phyloP scores from a whole-genome alignment of 2,888 invertebrate species.

The Cremastinae sp. region DNA sequence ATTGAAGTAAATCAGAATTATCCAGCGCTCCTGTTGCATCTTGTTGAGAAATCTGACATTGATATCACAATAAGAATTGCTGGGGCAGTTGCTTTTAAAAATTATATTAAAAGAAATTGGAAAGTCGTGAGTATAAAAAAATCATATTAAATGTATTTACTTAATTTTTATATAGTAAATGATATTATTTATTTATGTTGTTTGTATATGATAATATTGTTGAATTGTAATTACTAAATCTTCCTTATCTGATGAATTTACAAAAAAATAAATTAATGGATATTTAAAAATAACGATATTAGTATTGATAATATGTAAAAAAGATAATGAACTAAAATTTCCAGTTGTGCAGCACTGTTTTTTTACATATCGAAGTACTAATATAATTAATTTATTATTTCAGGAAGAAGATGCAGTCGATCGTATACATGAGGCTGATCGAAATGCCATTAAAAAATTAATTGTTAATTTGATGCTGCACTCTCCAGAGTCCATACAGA shows the following conservation, averaged over 20 bases:
- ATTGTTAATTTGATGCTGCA: constrained; percentile 96
- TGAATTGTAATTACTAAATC: no score
- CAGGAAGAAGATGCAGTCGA: constrained; percentile 88
- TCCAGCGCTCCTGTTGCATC: constrained; percentile 90
- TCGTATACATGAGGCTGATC: constrained; percentile 90
- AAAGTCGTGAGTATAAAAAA: constrained; percentile 84
- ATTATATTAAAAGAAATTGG: constrained; percentile 98
- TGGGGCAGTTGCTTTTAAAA: constrained; percentile 97
- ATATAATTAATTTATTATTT: no score
- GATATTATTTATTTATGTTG: not conserved
- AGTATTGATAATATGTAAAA: no score
- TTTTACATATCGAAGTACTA: no score
- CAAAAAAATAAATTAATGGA: no score
- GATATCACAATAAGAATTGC: constrained; percentile 92
- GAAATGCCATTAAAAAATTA: constrained; percentile 89
- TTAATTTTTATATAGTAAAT: constrained; percentile 4
- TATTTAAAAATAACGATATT: no score
- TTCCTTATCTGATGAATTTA: no score
- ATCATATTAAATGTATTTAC: not conserved
- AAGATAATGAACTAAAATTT: no score
- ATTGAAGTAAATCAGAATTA: constrained; percentile 96
- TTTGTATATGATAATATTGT: no score
- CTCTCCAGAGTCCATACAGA: constrained; percentile 94
- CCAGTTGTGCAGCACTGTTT: no score
- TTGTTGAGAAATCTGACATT: constrained; percentile 91